These are phyloP conservation scores for Bombus impatiens DNA, from an alignment of 1,140 invertebrate species.

Conservation along the genomic window DNA sequence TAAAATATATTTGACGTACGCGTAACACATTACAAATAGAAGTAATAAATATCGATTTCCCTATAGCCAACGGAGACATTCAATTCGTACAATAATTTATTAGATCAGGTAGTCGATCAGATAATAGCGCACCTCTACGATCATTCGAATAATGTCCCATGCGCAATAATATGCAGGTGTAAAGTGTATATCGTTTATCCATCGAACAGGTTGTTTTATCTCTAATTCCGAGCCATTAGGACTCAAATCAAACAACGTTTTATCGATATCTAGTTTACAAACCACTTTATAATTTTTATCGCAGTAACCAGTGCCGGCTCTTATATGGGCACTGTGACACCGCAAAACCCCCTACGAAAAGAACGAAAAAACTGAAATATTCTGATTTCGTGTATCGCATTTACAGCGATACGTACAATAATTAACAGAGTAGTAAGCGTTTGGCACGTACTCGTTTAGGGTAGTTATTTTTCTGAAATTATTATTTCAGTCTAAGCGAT, in stretches of 20 bases:
- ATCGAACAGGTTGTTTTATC: constrained; percentile 24
- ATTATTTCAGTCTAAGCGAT: no score
- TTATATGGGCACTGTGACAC: no score
- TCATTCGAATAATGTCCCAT: constrained; percentile 10
- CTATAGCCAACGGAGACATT: not conserved
- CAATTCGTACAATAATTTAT: constrained; percentile 20
- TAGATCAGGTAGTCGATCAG: not conserved
- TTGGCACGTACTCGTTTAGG: no score
- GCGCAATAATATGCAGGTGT: not conserved
- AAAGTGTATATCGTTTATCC: not conserved
- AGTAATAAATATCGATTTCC: not conserved
- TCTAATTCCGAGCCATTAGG: not conserved
- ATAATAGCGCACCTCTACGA: not conserved
- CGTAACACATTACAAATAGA: not conserved
- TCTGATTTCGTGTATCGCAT: no score
- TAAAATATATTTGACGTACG: not conserved
- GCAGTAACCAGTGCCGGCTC: no score
- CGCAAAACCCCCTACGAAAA: no score
- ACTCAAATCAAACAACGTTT: not conserved
- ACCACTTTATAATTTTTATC: no score
- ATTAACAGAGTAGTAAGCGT: no score
- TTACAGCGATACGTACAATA: no score
- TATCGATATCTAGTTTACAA: no score
- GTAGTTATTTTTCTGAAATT: no score
- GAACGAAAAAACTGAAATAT: no score